phyloP scores from a whole-genome alignment of 2,113 vertebrate genomes.

The Plecotus auritus region DNA sequence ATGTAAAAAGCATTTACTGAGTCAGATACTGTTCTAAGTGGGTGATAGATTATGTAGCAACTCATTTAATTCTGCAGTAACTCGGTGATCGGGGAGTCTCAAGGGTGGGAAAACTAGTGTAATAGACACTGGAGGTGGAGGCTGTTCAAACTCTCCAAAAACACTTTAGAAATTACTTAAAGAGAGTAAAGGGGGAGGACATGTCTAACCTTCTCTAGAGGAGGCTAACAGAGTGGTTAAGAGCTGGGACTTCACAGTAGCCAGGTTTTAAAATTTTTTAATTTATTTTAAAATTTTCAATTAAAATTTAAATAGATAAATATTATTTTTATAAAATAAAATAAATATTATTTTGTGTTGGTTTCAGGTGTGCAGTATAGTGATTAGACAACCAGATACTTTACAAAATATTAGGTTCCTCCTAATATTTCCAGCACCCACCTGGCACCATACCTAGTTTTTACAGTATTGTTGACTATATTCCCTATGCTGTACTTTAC shows the following conservation, averaged over 20 bases:
- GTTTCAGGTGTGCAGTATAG: background rate
- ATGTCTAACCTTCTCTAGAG: background rate
- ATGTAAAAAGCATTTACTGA: background rate
- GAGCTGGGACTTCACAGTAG: background rate
- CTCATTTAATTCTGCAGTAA: background rate
- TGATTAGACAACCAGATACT: background rate
- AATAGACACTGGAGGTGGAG: too few species aligned
- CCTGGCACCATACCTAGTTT: background rate
- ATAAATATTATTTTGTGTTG: background rate
- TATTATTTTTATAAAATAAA: background rate
- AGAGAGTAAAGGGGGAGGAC: background rate
- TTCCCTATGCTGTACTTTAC: background rate
- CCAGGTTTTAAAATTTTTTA: background rate
- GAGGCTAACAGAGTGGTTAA: background rate
- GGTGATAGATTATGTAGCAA: background rate
- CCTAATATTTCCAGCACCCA: background rate
- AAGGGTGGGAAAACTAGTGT: background rate
- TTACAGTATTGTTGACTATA: background rate
- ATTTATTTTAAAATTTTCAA: background rate
- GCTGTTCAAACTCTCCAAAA: background rate
- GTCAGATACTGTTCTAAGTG: background rate
- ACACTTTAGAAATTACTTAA: background rate
- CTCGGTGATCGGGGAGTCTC: background rate
- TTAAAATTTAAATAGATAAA: background rate
- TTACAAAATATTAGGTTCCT: background rate